Evolutionary conservation across 2,797 vertebrate genomes (phyloP), one percentile per base, ranked within the genome.

Genomic region (Gadopsis marmoratus): DNA sequence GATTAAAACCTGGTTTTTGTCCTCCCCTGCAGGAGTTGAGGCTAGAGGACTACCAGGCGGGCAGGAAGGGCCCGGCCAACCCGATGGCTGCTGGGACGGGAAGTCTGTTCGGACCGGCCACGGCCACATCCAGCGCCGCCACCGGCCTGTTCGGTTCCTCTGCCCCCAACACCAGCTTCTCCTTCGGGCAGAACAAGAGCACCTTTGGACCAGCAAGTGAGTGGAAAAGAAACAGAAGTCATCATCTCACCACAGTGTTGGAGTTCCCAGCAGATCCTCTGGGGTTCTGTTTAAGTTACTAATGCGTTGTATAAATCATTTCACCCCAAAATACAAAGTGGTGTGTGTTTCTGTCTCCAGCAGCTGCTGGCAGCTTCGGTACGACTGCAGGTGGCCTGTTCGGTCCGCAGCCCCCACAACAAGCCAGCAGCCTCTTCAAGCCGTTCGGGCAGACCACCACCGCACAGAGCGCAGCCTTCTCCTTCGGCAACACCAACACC

Each of bases 1-100:
- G 39, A 48, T 21, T 7, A 0, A 47, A 31, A 37, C 3, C 37
- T 37, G 8, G 14, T 41, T 43, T 5, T 9, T 39, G 0, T 31
- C 31, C 55, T 29, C 0, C 12, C 60, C 16, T 67, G 21, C 63
- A 99, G 98, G 98, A 99, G 76, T 91, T 99, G 69, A 95, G 98
- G 78, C 80, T 99, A 33, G 98, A 99, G 82, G 98, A 99, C 83
- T 99, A 99, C 88, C 96, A 97, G 87, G 97, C 98, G 0, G 98
- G 98, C 4, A 94, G 98, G 66, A 99, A 99, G 74, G 98, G 98
- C 1, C 97, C 97, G 0, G 93, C 97, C 2, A 98, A 97, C 67
- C 97, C 97, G 0, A 97, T 99, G 19, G 95, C 96, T 0, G 96
- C 96, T 3, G 94, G 56, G 0, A 81, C 95, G 0, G 93, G 95